Evolutionary conservation across 2,113 vertebrate species (phyloP).

Genomic region (Siphamia tubifer): DNA sequence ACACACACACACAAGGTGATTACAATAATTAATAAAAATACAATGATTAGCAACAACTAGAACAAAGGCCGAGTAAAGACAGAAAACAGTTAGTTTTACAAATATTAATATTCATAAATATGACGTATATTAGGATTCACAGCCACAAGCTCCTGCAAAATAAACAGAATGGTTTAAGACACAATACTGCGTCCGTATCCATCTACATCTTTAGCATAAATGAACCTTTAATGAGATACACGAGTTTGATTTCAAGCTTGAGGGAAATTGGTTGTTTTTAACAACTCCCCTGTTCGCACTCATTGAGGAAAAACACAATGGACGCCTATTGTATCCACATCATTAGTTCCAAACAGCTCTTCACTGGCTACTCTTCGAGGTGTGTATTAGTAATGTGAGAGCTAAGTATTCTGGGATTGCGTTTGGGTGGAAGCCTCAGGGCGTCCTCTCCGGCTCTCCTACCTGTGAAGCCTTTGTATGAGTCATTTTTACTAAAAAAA

Average conservation of each 20-base stretch:
- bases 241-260: background rate
- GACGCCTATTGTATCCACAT: constrained; percentile 44
- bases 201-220: too few species aligned
- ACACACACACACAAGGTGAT: too few species aligned
- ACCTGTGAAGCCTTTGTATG: constrained; percentile 59
- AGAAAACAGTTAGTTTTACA: too few species aligned
- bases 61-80: too few species aligned
- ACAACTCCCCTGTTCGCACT: constrained; percentile 33
- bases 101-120: too few species aligned
- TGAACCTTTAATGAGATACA: too few species aligned
- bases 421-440: constrained; percentile 44
- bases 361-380: constrained; percentile 46
- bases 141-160: too few species aligned
- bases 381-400: constrained; percentile 61
- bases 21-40: too few species aligned
- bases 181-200: too few species aligned
- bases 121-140: too few species aligned
- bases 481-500: constrained; percentile 50
- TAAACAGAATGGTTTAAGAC: too few species aligned
- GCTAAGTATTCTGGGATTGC: constrained; percentile 50
- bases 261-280: constrained; percentile 46
- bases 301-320: constrained; percentile 50
- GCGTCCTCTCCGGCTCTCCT: constrained; percentile 57
- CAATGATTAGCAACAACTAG: too few species aligned
- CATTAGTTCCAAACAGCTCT: constrained; percentile 54